These are phyloP conservation scores for Scophthalmus maximus DNA, from an alignment of 2,113 vertebrate species.

Conservation along the genomic window DNA sequence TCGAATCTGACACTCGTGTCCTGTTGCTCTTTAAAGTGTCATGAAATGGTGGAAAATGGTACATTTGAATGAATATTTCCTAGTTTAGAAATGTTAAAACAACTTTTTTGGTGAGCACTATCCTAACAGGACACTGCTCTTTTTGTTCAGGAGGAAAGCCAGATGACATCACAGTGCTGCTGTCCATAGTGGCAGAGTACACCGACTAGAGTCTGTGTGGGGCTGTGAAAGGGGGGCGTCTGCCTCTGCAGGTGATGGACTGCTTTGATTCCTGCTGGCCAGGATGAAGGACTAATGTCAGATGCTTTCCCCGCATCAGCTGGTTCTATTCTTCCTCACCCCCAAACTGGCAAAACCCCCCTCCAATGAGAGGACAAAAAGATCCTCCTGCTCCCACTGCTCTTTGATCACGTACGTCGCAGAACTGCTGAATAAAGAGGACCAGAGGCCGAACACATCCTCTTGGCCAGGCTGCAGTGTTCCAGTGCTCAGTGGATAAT, in stretches of 20 bases:
- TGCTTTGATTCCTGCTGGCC: conserved; percentile 90
- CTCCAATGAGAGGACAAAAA: background rate
- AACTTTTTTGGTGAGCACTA: background rate
- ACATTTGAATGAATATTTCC: too few relatives aligned
- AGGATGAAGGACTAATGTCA: conserved; percentile 79
- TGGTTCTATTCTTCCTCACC: conserved; percentile 29
- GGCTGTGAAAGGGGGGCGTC: conserved; percentile 15
- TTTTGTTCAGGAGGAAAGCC: conserved; percentile 92
- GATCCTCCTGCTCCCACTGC: conserved; percentile 4
- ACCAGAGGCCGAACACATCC: conserved; percentile 12
- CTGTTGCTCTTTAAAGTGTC: too few relatives aligned
- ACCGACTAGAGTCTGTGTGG: conserved; percentile 86
- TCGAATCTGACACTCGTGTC: background rate
- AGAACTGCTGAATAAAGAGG: conserved; percentile 20
- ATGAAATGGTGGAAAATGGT: background rate
- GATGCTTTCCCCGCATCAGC: conserved; percentile 51
- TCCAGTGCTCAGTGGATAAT: conserved; percentile 56
- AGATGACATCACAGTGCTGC: conserved; percentile 98
- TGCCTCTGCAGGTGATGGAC: conserved; percentile 50
- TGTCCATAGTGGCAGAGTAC: conserved; percentile 98
- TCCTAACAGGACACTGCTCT: background rate
- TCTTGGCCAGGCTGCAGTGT: conserved; percentile 30
- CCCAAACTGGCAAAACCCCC: background rate
- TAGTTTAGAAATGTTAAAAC: background rate
- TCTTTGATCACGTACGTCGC: conserved; percentile 11